Evolutionary conservation across 2,888 invertebrate genomes (phyloP), one percentile per base, ranked within the genome.

Genomic region (Drosophila histrio): DNA sequence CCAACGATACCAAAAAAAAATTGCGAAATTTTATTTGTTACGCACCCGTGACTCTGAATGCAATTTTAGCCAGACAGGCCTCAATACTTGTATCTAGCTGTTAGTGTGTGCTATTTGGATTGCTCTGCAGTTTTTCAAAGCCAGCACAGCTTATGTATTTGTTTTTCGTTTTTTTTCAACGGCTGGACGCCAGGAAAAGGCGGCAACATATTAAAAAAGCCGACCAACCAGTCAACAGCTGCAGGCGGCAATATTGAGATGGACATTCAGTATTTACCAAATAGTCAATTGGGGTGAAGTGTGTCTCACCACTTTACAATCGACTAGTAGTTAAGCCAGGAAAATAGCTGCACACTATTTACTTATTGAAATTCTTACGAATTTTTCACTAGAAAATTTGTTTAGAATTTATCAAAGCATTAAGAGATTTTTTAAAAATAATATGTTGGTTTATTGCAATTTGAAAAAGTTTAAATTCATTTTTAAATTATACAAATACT

Each of bases 21-120:
- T 72, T 67, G 80, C 32, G 43, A 57, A 74, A 70, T 84, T 84
- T 86, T 79, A 86, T 86, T 84, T 79, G 86, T 72, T 83, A 77
- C 83, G 80, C 86, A 77, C 78, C 65, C 64, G 65, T 72, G 73
- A 76, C 71, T 80, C 62, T 79, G 79, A 72, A 74, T 84, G 81
- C 80, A 83, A 86, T 80, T 79, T 79, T 43, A 56, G 17, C 60
- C 44, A 46, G 60, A 53, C 54, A 19, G 41, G n/a, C 24, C 38
- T 21, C 21, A 39, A 47, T 30, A 26, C 41, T 67, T 66, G 41
- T 19, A 15, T 52, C 52, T 22, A 36, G 17, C 3, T 21, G 52
- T 39, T 43, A 30, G 28, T 58, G 32, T 61, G 34, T 49, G 41
- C 19, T 26, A 46, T 63, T 43, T 30, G 76, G 56, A 77, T 82